Base-by-base conservation (phyloP, 2,797 vertebrate species). In the Clamator glandarius region DNA sequence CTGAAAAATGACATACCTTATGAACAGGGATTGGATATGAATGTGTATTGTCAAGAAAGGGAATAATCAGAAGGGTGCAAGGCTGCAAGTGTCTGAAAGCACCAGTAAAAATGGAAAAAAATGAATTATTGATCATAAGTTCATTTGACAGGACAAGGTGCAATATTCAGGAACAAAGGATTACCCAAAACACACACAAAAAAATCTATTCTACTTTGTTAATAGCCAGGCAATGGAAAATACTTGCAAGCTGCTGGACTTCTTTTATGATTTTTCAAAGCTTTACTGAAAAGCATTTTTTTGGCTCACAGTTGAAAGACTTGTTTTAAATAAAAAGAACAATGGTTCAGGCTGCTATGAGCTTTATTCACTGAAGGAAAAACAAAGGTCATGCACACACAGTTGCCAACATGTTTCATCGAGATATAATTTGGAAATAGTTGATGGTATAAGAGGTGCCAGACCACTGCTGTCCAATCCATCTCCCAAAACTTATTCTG, bases 291-390 rank as follows among this genome's bases (percentile, higher is more conserved):
- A 92, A 93, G 79, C 42, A 21, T 11, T 76, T 76, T 78, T 91
- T 81, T 95, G 78, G 81, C 87, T 93, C 62, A 14, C 29, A 50
- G 42, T 59, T 85, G 81, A 93, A 96, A 90, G 95, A n/a, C 23
- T 89, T 62, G 18, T 75, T 95, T 93, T 91, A 91, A 95, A 87
- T 75, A 77, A 81, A 72, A 87, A 89, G 84, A 91, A 82, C 88
- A 95, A 77, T n/a, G 31, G 63, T 57, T 87, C 70, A 57, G 67
- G 75, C 84, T 89, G 67, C 79, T 79, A 92, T 90, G 46, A 89
- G 64, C 72, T 57, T 75, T 48, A 52, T 69, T 5, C 29, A 4
- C 51, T 76, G 67, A 79, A 76, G 72, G 64, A 42, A 82, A 87
- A 92, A 31, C n/a, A 74, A 57, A 69, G 90, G 73, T 77, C 72